Percentiles rank a stretch among this genome's conserved stretches.
Conservation (phyloP, 2,797 vertebrate species). For the Acipenser oxyrinchus region DNA sequence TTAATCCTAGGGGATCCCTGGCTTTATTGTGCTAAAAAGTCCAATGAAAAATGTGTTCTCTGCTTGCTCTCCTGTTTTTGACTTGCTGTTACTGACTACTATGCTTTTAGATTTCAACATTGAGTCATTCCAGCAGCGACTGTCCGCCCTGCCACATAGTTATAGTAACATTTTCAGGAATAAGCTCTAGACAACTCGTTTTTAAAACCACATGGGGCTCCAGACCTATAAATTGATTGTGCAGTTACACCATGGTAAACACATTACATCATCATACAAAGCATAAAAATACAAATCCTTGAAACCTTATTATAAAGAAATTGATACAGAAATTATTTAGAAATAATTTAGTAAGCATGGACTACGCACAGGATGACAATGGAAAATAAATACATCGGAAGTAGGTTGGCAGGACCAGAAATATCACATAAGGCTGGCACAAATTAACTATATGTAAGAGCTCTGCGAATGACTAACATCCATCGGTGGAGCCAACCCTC, state of each 20-base stretch:
- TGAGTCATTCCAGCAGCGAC: not conserved
- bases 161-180: no score
- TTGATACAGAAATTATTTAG: no score
- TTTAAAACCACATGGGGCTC: no score
- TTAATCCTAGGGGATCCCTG: conserved; percentile 47
- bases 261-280: no score
- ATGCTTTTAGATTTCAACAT: conserved; percentile 20
- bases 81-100: conserved; percentile 32
- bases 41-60: conserved; percentile 13
- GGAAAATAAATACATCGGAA: not conserved
- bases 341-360: not conserved
- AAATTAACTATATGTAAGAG: not conserved
- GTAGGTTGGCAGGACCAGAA: not conserved
- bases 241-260: no score
- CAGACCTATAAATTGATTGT: no score
- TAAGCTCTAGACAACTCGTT: no score
- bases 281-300: no score
- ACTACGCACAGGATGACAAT: not conserved
- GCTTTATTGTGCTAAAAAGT: conserved; percentile 26
- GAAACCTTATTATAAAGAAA: no score
- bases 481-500: not conserved
- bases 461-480: not conserved
- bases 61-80: conserved; percentile 30
- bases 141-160: no score
- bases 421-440: not conserved